Percentiles rank a stretch among this genome's conserved stretches.
Conservation (phyloP, 2,113 vertebrate species). For the Atlantisia rogersi region DNA sequence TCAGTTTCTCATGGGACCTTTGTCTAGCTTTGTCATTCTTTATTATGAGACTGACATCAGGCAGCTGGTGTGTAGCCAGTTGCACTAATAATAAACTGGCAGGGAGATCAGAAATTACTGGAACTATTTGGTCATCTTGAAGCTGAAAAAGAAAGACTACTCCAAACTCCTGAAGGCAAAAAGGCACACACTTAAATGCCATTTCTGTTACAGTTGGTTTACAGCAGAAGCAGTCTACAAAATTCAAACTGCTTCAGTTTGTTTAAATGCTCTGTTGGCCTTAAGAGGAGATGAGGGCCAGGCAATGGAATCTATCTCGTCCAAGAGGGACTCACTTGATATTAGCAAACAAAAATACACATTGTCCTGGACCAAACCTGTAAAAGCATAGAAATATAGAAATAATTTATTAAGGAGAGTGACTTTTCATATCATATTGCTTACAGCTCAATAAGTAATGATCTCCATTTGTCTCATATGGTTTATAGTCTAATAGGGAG, state of each 20-base stretch:
- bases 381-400: background rate
- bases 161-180: constrained; percentile 44
- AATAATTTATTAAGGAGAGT: background rate
- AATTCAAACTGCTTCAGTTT: background rate
- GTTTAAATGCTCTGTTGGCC: background rate
- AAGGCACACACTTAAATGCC: background rate
- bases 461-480: background rate
- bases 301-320: background rate
- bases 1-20: background rate
- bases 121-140: constrained; percentile 63
- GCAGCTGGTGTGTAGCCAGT: constrained; percentile 49
- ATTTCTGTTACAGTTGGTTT: background rate
- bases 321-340: background rate
- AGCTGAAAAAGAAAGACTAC: constrained; percentile 20
- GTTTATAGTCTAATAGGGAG: background rate
- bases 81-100: constrained; percentile 65
- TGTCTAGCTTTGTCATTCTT: constrained; percentile 45
- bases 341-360: background rate
- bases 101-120: constrained; percentile 63
- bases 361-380: background rate
- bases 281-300: background rate
- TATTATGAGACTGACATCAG: constrained; percentile 66
- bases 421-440: background rate
- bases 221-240: background rate
- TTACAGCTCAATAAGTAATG: background rate